Base-by-base conservation (phyloP, 2,113 vertebrate species). In the Neoarius graeffei region DNA sequence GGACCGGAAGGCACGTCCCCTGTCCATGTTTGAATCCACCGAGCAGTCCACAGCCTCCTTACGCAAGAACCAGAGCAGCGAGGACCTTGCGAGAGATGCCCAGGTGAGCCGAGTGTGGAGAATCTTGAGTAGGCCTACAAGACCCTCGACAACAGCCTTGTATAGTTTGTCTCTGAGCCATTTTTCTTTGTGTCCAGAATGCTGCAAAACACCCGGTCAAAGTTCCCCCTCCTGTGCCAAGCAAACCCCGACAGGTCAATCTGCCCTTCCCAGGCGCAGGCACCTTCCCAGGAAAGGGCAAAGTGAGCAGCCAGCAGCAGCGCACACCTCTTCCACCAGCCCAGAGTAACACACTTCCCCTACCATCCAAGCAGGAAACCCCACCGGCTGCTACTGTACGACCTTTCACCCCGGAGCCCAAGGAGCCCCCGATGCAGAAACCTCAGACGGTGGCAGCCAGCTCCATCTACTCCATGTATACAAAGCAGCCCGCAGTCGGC, bases 391-490 rank as follows among this genome's bases (percentile, higher is more conserved):
- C 96, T 42, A 96, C 98, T 0, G 97, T 99, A 42, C 96, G 97
- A 66, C 98, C 98, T 67, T 99, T 99, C 90, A 99, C 97, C 0
- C 97, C 98, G 0, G 98, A 99, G 91, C 93, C 93, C 54, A 96
- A 96, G 0, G 94, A 96, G 0, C 94, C 96, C 81, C 90, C 94
- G 0, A 92, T 99, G 90, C 94, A 93, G 59, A 98, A 99, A 85
- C 98, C 98, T 7, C 96, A 97, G 88, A 98, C 95, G 0, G 93
- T 97, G 90, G 96, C 97, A 0, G 91, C 97, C 52, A 99, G 97
- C 93, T 99, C 98, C 35, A 99, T 99, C 90, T 99, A 99, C 86
- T 97, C 97, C 91, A 99, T 99, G 98, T 99, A 99, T 86, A 99
- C 98, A 0, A 96, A 99, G 85, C 97, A 97, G 84, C 91, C 95